phyloP scores from a whole-genome alignment of 1,140 invertebrate genomes.

The Stratiolaelaps scimitus region DNA sequence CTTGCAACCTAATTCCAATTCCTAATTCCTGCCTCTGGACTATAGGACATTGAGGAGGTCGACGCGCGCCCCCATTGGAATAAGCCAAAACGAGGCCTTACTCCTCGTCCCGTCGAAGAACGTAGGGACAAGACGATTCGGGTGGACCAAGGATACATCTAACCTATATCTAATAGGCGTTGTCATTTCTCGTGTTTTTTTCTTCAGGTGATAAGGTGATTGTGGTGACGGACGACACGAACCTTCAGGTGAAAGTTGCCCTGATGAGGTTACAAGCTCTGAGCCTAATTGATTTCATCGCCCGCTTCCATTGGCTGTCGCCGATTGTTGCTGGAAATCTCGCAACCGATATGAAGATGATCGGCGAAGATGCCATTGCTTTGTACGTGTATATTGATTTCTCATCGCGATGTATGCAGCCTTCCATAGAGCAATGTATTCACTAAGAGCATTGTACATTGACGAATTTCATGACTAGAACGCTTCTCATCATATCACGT shows the following conservation, averaged over 20 bases:
- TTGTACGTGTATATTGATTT: neutral
- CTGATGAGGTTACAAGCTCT: conserved; percentile 8
- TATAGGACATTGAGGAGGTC: no score
- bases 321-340: neutral
- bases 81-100: no score
- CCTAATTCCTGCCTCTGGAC: neutral
- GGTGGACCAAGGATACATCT: neutral
- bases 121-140: no score
- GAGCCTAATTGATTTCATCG: conserved; percentile 8
- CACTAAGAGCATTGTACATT: no score
- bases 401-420: neutral
- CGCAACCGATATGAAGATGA: neutral
- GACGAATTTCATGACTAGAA: no score
- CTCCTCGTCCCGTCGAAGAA: no score
- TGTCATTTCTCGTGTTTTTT: neutral
- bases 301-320: conserved; percentile 8
- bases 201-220: conserved; percentile 5
- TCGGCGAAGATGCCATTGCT: conserved; percentile 7
- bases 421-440: neutral
- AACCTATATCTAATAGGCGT: neutral
- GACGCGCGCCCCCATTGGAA: no score
- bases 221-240: conserved; percentile 9
- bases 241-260: conserved; percentile 15
- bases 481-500: no score
- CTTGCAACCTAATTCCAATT: neutral